Evolutionary conservation across 1,140 invertebrate genomes (phyloP).

Genomic region (Cephus cinctus): DNA sequence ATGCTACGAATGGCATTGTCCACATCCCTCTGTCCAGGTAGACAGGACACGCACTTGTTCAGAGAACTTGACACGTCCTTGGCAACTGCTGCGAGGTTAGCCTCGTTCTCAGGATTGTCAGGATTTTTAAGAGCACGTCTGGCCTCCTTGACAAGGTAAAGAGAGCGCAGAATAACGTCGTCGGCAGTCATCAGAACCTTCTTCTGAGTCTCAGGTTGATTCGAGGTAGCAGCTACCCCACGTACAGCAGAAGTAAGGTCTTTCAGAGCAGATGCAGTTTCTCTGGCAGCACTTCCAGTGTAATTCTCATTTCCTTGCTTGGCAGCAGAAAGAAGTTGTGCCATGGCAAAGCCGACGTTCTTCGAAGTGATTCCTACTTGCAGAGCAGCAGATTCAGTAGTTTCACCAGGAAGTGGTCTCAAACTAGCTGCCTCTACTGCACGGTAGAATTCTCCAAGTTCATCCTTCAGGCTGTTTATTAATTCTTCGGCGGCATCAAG

Average conservation of each 20-base stretch:
- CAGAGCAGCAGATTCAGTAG: conserved; percentile 72
- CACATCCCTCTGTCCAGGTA: conserved; percentile 88
- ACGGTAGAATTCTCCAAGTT: conserved; percentile 77
- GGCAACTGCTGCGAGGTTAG: conserved; percentile 63
- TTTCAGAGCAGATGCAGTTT: conserved; percentile 74
- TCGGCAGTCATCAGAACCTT: conserved; percentile 72
- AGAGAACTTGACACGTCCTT: conserved; percentile 65
- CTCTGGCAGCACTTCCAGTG: conserved; percentile 77
- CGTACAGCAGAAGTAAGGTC: conserved; percentile 71
- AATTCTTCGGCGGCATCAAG: conserved; percentile 80
- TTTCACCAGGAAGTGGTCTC: conserved; percentile 83
- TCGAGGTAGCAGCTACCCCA: conserved; percentile 68
- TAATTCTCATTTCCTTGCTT: conserved; percentile 82
- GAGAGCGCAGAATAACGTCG: conserved; percentile 77
- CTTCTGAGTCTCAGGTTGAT: conserved; percentile 63
- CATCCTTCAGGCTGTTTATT: conserved; percentile 76
- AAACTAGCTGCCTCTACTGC: conserved; percentile 71
- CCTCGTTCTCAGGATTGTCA: conserved; percentile 60
- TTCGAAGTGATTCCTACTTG: conserved; percentile 70
- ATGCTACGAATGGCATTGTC: conserved; percentile 84
- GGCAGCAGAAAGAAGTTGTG: conserved; percentile 82
- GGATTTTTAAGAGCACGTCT: conserved; percentile 65
- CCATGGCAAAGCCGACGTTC: conserved; percentile 65
- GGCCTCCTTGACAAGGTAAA: conserved; percentile 77
- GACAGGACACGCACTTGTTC: conserved; percentile 71